These are phyloP conservation scores for Brachyopa scutellaris DNA, from an alignment of 2,888 invertebrate genomes.

Conservation along the genomic window DNA sequence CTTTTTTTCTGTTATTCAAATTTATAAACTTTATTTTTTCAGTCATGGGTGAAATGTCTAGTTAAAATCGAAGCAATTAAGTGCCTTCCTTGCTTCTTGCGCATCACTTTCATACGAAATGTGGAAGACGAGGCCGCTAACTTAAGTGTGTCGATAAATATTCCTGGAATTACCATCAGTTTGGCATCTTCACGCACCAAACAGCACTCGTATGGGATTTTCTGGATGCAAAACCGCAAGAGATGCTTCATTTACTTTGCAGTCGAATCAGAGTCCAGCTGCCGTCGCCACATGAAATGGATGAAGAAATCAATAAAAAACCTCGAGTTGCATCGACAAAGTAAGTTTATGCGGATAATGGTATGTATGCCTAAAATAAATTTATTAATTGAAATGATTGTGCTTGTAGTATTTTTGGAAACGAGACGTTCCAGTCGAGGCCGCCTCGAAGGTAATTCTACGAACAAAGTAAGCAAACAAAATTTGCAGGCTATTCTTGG, in stretches of 20 bases:
- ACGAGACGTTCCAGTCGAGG: conserved; percentile 78
- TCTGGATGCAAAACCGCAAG: conserved; percentile 81
- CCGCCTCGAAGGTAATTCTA: conserved; percentile 46
- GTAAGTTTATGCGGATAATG: conserved; percentile 57
- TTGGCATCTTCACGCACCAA: conserved; percentile 81
- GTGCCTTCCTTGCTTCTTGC: conserved; percentile 81
- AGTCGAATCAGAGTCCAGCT: conserved; percentile 79
- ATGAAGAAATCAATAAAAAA: conserved; percentile 81
- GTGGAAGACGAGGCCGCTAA: conserved; percentile 71
- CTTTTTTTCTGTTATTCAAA: no score
- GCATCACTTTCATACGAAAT: conserved; percentile 78
- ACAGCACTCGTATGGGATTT: conserved; percentile 80
- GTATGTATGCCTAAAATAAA: no score
- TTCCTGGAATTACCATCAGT: conserved; percentile 80
- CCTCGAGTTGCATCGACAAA: conserved; percentile 80
- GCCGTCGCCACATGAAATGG: conserved; percentile 81
- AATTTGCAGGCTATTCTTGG: conserved; percentile 77
- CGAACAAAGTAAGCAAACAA: conserved; percentile 41
- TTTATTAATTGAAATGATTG: background rate
- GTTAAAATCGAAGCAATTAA: conserved; percentile 82
- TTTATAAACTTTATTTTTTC: no score
- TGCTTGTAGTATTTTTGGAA: conserved; percentile 77
- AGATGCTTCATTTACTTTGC: conserved; percentile 81
- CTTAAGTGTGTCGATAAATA: conserved; percentile 79
- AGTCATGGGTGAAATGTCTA: conserved; percentile 79